Evolutionary conservation across 2,888 invertebrate species (phyloP), one percentile per base, ranked within the genome.

Genomic region (Corythucha ciliata): DNA sequence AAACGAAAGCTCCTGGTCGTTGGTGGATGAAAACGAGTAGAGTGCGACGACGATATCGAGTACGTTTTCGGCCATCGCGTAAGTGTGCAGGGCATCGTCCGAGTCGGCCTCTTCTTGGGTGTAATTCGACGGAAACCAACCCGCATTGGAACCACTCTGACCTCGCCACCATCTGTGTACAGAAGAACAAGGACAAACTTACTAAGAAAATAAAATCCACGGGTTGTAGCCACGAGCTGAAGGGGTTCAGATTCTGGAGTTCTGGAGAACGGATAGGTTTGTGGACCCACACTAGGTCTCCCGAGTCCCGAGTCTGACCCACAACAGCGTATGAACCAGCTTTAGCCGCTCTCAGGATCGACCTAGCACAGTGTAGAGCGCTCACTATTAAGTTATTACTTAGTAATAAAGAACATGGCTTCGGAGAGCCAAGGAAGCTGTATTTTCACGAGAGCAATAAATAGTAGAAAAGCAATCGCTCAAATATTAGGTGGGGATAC

Each of bases 81-180:
- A 91, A 16, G 90, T 91, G 66, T 91, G 90, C 33, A 89, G 78
- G 33, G 87, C 84, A 63, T 88, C 88, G 63, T 90, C 89, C 26
- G 79, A 77, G 67, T 87, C 87, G 66, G 87, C 87, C 69, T 89
- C 89, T 55, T 68, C 67, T 65, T 88, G 88, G 57, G 96, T 96
- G 71, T 98, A 98, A 72, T 98, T 98, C 46, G 94, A 94, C 8
- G 98, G 98, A 69, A 97, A 98, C 98, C 98, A 93, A 18, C 87
- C 86, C 21, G 78, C 75, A 44, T 74, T 71, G 49, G 75, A 74
- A 39, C 77, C 77, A 62, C 77, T 77, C 71, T 89, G 89, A 45
- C 97, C 98, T 65, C 94, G 80, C 98, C 98, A 98, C 98, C 98
- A 98, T 56, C 77, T 68, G 42, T 29, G 44, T 51, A 8, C 12